Evolutionary conservation across 2,113 vertebrate species (phyloP).

Genomic region (Pollachius pollachius): DNA sequence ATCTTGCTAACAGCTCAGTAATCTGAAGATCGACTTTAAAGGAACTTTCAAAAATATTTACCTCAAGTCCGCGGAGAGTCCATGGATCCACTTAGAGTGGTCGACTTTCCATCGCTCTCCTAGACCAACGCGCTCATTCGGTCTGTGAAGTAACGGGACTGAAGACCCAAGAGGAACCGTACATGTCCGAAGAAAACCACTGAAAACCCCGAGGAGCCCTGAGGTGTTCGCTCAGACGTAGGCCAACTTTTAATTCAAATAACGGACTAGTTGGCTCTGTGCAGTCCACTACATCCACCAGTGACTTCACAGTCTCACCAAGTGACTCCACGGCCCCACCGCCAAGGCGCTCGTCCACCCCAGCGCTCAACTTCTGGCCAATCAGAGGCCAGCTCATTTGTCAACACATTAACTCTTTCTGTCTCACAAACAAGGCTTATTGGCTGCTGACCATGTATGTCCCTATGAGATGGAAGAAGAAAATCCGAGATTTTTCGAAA

Average conservation of each 20-base stretch:
- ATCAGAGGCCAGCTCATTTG: constrained; percentile 31
- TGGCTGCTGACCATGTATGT: neutral
- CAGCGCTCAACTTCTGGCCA: constrained; percentile 47
- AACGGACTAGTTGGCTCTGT: neutral
- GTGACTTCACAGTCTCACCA: constrained; percentile 38
- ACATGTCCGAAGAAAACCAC: too few species aligned
- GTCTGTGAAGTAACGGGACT: neutral
- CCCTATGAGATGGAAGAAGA: neutral
- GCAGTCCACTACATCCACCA: neutral
- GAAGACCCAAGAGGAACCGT: neutral
- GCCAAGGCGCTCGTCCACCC: constrained; percentile 41
- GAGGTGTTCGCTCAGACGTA: too few species aligned
- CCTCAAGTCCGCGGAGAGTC: constrained; percentile 10
- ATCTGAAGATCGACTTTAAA: too few species aligned
- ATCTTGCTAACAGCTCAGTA: too few species aligned
- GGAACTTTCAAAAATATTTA: too few species aligned
- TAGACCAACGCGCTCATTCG: constrained; percentile 2
- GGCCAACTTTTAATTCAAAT: too few species aligned
- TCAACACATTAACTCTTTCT: constrained; percentile 49
- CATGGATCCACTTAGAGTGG: constrained; percentile 60
- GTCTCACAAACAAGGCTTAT: neutral
- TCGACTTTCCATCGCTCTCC: constrained; percentile 29
- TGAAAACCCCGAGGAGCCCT: too few species aligned
- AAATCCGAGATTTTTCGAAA: neutral
- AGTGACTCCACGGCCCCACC: constrained; percentile 39